Evolutionary conservation across 1,140 invertebrate genomes (phyloP).

Genomic region (Panulirus ornatus): DNA sequence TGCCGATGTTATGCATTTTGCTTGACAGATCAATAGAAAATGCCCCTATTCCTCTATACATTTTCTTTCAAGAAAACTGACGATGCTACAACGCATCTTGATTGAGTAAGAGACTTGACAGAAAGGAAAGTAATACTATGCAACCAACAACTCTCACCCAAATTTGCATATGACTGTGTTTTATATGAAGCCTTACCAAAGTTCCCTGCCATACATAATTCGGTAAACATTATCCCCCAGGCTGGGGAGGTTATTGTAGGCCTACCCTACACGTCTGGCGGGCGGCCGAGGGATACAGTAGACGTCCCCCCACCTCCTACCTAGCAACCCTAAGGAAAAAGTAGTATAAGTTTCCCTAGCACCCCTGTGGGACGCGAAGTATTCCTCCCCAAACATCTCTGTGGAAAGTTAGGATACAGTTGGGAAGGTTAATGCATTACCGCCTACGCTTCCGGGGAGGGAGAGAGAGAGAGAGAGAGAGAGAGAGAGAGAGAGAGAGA

Average conservation of each 20-base stretch:
- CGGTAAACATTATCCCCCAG: neutral
- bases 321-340: too few relatives aligned
- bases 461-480: conserved; percentile 8
- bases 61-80: neutral
- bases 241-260: neutral
- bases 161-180: neutral
- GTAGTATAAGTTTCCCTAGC: too few relatives aligned
- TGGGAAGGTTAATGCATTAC: too few relatives aligned
- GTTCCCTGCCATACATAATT: neutral
- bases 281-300: too few relatives aligned
- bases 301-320: too few relatives aligned
- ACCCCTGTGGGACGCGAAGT: too few relatives aligned
- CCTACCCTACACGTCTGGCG: neutral
- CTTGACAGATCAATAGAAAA: too few relatives aligned
- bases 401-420: too few relatives aligned
- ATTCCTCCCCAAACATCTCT: too few relatives aligned
- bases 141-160: neutral
- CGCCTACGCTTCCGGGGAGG: too few relatives aligned
- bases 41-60: too few relatives aligned
- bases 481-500: conserved; percentile 6
- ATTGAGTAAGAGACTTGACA: neutral
- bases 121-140: neutral
- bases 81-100: neutral
- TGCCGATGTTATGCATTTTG: too few relatives aligned
- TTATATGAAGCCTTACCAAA: neutral